Base-by-base conservation (phyloP, 2,888 invertebrate genomes). In the Pelosia muscerda region DNA sequence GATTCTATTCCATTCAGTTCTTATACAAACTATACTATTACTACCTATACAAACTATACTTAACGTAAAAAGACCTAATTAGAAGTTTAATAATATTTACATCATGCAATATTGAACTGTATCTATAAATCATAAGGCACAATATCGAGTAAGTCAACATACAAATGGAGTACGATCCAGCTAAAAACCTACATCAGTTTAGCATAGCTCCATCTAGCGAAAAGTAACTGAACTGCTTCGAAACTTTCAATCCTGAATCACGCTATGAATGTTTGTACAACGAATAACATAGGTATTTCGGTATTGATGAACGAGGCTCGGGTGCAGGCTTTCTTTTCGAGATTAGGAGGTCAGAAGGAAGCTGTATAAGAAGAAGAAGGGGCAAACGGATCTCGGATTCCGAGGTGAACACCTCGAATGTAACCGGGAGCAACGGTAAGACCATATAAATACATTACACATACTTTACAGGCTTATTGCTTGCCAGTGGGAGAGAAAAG, bases 81-180 rank as follows among this genome's bases (percentile, higher is more conserved):
- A 49, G 19, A n/a, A 49, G 2, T 49, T 19, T n/a, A 9, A 49
- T 49, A n/a, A 49, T 49, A 49, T 49, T 49, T 49, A 26, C 23
- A 49, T 65, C 58, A 58, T 65, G 58, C 58, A 58, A 65, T 65
- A 65, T 22, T 49, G 56, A 58, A 58, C 56, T 55, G n/a, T 64
- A 63, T 54, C 0, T 3, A 10, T 54, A 34, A n/a, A 11, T 15
- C 10, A 56, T 68, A 77, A 70, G 65, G 67, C 63, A 57, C 19
- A 65, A 67, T 68, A 61, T 71, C 63, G 34, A 59, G 25, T 34
- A n/a, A 49, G 49, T 49, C 9, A 49, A n/a, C n/a, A 49, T 49
- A 49, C 8, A 49, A 49, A 49, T 42, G 19, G 19, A 42, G 42
- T 42, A 19, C 8, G 42, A 19, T 42, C 19, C 19, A 11, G n/a